Conservation (phyloP, 2,888 invertebrate species). For the Polyommatus iphigenia region DNA sequence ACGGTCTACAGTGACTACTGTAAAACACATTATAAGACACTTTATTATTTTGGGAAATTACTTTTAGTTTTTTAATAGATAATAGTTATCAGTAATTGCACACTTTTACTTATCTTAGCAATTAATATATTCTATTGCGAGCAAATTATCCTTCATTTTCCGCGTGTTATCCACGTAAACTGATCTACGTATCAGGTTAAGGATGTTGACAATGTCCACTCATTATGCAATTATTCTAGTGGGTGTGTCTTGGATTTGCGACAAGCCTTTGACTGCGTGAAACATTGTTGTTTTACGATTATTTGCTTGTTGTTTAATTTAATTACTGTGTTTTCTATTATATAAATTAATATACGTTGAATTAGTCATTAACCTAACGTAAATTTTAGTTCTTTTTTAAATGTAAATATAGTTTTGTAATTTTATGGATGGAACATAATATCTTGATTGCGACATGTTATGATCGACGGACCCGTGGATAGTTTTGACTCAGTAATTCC, state of each 20-base stretch:
- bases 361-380: too few species aligned
- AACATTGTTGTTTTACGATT: neutral
- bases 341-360: neutral
- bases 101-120: neutral
- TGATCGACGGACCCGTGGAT: neutral
- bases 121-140: neutral
- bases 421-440: too few species aligned
- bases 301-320: neutral
- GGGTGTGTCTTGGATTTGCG: constrained; percentile 10
- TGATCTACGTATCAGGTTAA: constrained; percentile 9
- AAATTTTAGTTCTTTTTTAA: too few species aligned
- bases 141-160: neutral
- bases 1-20: too few species aligned
- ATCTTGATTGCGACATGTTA: too few species aligned
- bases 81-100: neutral
- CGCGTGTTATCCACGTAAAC: neutral
- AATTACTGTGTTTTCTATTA: neutral
- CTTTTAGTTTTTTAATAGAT: neutral
- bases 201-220: constrained; percentile 20
- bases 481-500: neutral
- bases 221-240: constrained; percentile 27
- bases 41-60: neutral
- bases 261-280: constrained; percentile 16
- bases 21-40: too few species aligned
- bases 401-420: too few species aligned